Percentiles rank a stretch among this genome's conserved stretches.
Evolutionary conservation across 2,797 vertebrate genomes (phyloP).

Genomic region (Peromyscus melanophrys): DNA sequence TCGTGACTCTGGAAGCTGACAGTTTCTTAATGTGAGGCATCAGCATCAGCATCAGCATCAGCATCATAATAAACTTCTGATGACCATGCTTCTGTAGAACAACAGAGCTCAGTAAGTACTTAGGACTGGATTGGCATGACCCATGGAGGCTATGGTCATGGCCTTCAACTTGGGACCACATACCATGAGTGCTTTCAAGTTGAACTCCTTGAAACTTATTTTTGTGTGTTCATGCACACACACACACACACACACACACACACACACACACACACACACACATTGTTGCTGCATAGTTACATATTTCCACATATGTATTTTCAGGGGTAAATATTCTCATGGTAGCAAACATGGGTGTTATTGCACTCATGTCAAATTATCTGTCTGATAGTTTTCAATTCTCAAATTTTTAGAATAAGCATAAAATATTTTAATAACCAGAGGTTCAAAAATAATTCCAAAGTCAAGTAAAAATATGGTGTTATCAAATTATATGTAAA

Average conservation of each 20-base stretch:
- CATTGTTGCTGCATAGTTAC: neutral
- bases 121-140: neutral
- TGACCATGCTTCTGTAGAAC: neutral
- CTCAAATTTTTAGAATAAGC: neutral
- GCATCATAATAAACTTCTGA: neutral
- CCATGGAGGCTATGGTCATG: no score
- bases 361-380: neutral
- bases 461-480: neutral
- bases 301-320: neutral
- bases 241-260: neutral
- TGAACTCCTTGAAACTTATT: neutral
- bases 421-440: neutral
- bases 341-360: neutral
- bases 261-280: neutral
- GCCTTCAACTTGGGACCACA: neutral
- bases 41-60: neutral
- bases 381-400: neutral
- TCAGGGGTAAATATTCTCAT: neutral
- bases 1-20: neutral
- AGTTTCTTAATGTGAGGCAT: neutral
- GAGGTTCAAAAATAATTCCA: neutral
- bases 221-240: neutral
- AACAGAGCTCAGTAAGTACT: neutral
- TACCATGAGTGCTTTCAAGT: neutral
- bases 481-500: slow-evolving; percentile 22